A percentile compares a stretch with the other conserved stretches of the same genome.
Conservation (phyloP, 2,797 vertebrate species). For the Cirrhinus mrigala region DNA sequence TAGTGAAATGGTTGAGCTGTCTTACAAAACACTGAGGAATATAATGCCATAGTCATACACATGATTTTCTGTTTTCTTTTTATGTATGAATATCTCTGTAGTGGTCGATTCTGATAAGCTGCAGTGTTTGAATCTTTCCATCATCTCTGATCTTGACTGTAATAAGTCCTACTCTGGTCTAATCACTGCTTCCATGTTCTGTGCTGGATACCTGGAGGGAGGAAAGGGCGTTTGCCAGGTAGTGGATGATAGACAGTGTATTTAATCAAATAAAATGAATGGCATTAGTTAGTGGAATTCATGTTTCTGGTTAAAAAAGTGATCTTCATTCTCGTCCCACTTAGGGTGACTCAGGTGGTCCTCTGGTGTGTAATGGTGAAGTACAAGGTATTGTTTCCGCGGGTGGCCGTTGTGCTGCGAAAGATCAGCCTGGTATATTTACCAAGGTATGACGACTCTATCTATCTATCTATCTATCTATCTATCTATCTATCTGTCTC, state of each 20-base stretch:
- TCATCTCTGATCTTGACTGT: constrained; percentile 46
- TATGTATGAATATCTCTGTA: not conserved
- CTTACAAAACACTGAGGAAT: too few species aligned
- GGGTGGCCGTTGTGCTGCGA: constrained; percentile 43
- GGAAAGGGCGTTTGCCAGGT: constrained; percentile 56
- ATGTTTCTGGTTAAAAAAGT: not conserved
- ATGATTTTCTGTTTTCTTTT: too few species aligned
- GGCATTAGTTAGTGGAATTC: not conserved
- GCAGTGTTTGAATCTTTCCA: constrained; percentile 52
- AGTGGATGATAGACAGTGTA: not conserved
- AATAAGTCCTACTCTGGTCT: constrained; percentile 46
- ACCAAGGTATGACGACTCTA: constrained; percentile 29
- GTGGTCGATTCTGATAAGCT: constrained; percentile 10
- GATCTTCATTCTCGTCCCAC: not conserved
- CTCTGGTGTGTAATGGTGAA: constrained; percentile 50
- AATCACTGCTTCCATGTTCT: constrained; percentile 57
- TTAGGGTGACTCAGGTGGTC: constrained; percentile 55
- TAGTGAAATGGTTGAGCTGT: too few species aligned
- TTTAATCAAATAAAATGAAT: not conserved
- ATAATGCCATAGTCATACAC: too few species aligned
- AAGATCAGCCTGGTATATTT: constrained; percentile 39
- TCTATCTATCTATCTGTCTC: too few species aligned
- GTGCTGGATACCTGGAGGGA: constrained; percentile 56
- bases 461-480: constrained; percentile 6
- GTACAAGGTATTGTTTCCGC: constrained; percentile 55